Base-by-base conservation (phyloP, 2,113 vertebrate genomes). In the Donacobius atricapilla region DNA sequence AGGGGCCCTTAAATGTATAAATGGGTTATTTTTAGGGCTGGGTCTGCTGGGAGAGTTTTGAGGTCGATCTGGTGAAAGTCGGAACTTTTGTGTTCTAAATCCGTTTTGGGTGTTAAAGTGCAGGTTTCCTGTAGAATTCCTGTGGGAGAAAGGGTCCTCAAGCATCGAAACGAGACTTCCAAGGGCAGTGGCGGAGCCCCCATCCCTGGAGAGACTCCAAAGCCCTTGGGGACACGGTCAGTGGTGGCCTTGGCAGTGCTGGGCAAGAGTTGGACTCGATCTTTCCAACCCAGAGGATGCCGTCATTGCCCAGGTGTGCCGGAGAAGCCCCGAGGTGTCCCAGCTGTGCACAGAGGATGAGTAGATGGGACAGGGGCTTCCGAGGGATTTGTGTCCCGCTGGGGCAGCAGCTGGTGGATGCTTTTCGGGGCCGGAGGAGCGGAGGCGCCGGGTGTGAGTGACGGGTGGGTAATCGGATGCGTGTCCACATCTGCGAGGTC, bases 171-270 rank as follows among this genome's bases (percentile, higher is more conserved):
- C 31, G 18, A 31, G 64, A 35, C 40, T 31, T 14, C 66, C 42
- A 6, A 2, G 50, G 58, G 31, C 1, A 0, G 7, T 4, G 25
- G 2, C 14, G 60, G 15, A 8, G 5, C 16, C 27, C 6, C 44
- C 51, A 44, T 10, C 10, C 51, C 44, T 5, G 13, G 3, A 20
- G 33, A 39, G 28, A 30, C 30, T 25, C 39, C 28, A 30, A 0
- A 45, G 24, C 61, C 45, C 11, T 3, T 31, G 70, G 69, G 87
- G 87, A 60, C 70, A 22, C 0, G 4, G 6, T 1, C 35, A 13
- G 51, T 1, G 33, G 22, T 73, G 77, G 37, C 44, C 44, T 5
- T 4, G 73, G 54, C 72, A 53, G 37, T 4, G 11, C 45, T 37
- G 50, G 35, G 42, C 8, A 18, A 16, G 31, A n/a, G 31, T 1